Percentiles rank a stretch among this genome's conserved stretches.
Conservation (phyloP, 2,888 invertebrate species). For the Augiades crinisus region DNA sequence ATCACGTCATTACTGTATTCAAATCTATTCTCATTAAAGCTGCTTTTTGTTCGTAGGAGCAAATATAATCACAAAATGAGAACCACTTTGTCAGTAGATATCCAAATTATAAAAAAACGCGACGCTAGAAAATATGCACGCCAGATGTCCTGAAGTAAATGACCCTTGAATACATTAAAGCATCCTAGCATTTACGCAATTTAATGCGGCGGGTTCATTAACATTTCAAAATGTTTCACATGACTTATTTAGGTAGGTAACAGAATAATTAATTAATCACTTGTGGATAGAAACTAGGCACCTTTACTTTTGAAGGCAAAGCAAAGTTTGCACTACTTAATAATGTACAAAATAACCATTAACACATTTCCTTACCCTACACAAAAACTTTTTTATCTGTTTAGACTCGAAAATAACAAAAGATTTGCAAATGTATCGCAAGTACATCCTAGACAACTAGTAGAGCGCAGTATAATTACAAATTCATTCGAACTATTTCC, state of each 20-base stretch:
- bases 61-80: not conserved
- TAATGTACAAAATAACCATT: no score
- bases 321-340: no score
- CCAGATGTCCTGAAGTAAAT: constrained; percentile 44
- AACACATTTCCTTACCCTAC: no score
- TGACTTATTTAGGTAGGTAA: not conserved
- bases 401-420: no score
- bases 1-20: no score
- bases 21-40: no score
- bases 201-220: constrained; percentile 7
- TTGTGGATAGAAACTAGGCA: not conserved
- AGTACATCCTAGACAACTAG: no score
- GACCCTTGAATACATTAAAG: constrained; percentile 36
- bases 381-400: no score
- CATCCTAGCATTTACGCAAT: not conserved
- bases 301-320: not conserved
- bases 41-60: no score
- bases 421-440: no score
- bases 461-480: no score
- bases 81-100: not conserved
- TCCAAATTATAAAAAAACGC: not conserved
- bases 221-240: constrained; percentile 4
- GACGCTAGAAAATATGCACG: constrained; percentile 36
- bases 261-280: not conserved
- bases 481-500: no score